Evolutionary conservation across 2,797 vertebrate genomes (phyloP), one percentile per base, ranked within the genome.

Genomic region (Simalia tracyae): DNA sequence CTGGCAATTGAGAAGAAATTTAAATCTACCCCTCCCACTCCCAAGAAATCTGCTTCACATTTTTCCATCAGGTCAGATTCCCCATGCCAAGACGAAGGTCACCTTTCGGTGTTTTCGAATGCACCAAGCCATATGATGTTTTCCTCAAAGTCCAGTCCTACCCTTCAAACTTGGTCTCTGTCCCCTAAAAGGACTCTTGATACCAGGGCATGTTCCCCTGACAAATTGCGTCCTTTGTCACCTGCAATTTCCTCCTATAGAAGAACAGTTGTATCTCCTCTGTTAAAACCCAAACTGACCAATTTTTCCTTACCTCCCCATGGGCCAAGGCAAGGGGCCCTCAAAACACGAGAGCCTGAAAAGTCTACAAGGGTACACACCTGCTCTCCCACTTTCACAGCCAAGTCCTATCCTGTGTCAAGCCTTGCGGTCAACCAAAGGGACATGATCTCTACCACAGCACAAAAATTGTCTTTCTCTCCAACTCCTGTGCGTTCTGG

Each of bases 11-110:
- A 97, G 94, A 96, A 97, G 14, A 97, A 96, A 90, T 93, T 90
- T 84, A 95, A 95, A 94, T 93, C 89, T 50, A 95, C 95, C 68
- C 90, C 97, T 12, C 88, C 95, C 57, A 94, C 91, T 1, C 96
- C 96, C 46, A 97, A 95, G 91, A 97, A 97, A 91, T 95, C 95
- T 54, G 60, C 96, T 94, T 98, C 97, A 59, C 97, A 96, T 84
- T 95, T 95, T 88, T 95, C 95, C 56, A 10, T 96, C 91, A 92
- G 68, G 22, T 46, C 94, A 10, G 66, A 76, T 93, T 96, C 96
- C 59, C 95, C 95, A 26, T 95, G 91, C 0, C 95, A 91, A 91
- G 96, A 90, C 19, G 94, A 96, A 54, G 64, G 31, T 63, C 96
- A 24, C 63, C 89, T 88, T 93, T 92, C 95, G 4, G 90, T 94